These are phyloP conservation scores for Vanessa cardui DNA, from an alignment of 2,888 invertebrate genomes.

Conservation along the genomic window DNA sequence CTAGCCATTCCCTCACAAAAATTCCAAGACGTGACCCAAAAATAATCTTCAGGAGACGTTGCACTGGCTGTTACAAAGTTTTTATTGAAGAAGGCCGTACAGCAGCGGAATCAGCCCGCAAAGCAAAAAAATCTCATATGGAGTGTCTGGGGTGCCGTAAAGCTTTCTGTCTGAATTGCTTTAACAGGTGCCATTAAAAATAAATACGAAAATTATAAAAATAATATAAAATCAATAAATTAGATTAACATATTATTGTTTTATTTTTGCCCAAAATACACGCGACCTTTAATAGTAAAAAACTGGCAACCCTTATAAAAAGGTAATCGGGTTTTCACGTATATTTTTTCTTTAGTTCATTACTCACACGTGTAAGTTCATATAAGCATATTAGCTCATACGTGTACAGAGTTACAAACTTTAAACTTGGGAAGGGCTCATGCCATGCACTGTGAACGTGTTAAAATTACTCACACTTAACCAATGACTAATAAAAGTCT, in stretches of 20 bases:
- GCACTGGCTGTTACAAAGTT: constrained; percentile 1
- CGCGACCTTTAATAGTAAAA: neutral
- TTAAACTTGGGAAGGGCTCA: neutral
- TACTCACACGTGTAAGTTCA: constrained; percentile 3
- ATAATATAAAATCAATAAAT: constrained; percentile 3
- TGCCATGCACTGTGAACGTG: too few relatives aligned
- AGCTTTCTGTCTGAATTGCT: constrained; percentile 2
- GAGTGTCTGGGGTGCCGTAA: neutral
- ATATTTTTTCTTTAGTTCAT: constrained; percentile 3
- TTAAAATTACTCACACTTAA: too few relatives aligned
- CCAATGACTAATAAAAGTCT: too few relatives aligned
- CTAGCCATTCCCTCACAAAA: constrained; percentile 2
- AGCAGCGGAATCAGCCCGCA: constrained; percentile 3
- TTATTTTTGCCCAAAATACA: constrained; percentile 3
- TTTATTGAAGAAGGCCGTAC: constrained; percentile 2
- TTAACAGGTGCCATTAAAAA: constrained; percentile 3
- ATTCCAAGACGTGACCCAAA: constrained; percentile 1
- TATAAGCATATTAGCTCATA: constrained; percentile 3
- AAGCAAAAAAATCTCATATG: neutral
- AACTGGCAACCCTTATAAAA: constrained; percentile 3
- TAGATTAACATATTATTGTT: constrained; percentile 3
- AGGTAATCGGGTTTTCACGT: constrained; percentile 3
- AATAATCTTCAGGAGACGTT: constrained; percentile 1
- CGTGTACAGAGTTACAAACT: neutral
- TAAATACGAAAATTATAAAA: constrained; percentile 1